phyloP scores from a whole-genome alignment of 2,113 vertebrate species.

The Anolis carolinensis region DNA sequence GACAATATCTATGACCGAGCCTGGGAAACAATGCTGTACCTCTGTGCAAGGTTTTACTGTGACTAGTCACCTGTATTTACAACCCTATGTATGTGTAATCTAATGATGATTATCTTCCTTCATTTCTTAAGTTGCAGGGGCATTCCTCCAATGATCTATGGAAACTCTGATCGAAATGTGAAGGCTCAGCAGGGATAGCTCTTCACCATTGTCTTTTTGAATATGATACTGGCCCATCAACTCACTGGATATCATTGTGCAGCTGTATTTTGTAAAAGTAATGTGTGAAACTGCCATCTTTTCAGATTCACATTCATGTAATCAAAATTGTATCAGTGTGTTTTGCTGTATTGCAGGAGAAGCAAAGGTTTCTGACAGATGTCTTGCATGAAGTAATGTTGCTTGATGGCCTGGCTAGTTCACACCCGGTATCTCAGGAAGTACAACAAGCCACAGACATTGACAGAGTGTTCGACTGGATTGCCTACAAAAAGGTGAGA shows the following conservation, averaged over 20 bases:
- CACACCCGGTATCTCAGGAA: slow-evolving; percentile 96
- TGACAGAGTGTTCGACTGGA: slow-evolving; percentile 96
- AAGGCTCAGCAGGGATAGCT: background rate
- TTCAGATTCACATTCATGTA: background rate
- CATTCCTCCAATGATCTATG: background rate
- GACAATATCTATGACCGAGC: too few relatives aligned
- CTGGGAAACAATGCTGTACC: too few relatives aligned
- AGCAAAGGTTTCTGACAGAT: slow-evolving; percentile 96
- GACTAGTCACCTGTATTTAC: background rate
- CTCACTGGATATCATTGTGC: background rate
- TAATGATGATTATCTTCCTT: background rate
- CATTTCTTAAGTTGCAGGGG: background rate
- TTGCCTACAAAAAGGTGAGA: slow-evolving; percentile 95
- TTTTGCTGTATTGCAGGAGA: slow-evolving; percentile 86
- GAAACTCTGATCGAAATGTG: background rate
- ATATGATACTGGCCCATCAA: background rate
- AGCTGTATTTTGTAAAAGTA: background rate
- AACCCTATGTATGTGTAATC: background rate
- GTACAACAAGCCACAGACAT: slow-evolving; percentile 92
- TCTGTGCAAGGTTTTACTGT: background rate
- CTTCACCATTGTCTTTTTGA: background rate
- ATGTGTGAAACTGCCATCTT: slow-evolving; percentile 10
- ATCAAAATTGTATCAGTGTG: slow-evolving; percentile 28
- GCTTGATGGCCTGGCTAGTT: slow-evolving; percentile 90
- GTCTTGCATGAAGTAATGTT: slow-evolving; percentile 97